These are phyloP conservation scores for crab-eating macaque (Macaca fascicularis) DNA, from an alignment of 2,113 vertebrate genomes.

Conservation along the genomic window DNA sequence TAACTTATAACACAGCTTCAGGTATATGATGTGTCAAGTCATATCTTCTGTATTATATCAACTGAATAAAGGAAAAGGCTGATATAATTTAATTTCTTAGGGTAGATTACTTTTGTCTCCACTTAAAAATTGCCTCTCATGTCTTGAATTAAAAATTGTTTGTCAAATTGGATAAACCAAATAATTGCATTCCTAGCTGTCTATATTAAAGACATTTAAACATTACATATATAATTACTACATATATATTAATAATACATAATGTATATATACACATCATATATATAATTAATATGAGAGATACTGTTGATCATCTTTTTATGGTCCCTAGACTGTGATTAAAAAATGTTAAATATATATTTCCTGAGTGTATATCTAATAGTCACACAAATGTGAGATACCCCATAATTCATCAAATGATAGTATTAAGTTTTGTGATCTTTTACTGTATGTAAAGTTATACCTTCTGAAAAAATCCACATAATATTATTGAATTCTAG, in stretches of 20 bases:
- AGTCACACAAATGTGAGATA: background rate
- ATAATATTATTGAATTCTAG: background rate
- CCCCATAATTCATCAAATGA: background rate
- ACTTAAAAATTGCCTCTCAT: background rate
- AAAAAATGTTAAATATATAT: background rate
- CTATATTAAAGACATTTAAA: background rate
- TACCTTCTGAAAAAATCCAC: rapidly evolving
- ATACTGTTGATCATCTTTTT: background rate
- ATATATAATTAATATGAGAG: too few relatives aligned
- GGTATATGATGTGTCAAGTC: background rate
- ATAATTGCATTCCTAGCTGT: background rate
- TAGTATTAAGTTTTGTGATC: background rate
- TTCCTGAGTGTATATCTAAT: background rate
- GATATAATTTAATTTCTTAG: background rate
- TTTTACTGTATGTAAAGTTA: background rate
- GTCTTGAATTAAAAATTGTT: background rate
- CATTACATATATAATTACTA: too few relatives aligned
- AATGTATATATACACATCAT: too few relatives aligned
- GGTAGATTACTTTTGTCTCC: background rate
- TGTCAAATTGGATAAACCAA: background rate
- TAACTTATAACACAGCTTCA: background rate
- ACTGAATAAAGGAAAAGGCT: background rate
- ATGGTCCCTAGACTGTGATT: background rate
- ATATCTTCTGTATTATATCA: background rate
- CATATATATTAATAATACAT: too few relatives aligned